Percentiles rank a stretch among this genome's conserved stretches.
Evolutionary conservation across 1,140 invertebrate species (phyloP).

Genomic region (Drosophila bocqueti): DNA sequence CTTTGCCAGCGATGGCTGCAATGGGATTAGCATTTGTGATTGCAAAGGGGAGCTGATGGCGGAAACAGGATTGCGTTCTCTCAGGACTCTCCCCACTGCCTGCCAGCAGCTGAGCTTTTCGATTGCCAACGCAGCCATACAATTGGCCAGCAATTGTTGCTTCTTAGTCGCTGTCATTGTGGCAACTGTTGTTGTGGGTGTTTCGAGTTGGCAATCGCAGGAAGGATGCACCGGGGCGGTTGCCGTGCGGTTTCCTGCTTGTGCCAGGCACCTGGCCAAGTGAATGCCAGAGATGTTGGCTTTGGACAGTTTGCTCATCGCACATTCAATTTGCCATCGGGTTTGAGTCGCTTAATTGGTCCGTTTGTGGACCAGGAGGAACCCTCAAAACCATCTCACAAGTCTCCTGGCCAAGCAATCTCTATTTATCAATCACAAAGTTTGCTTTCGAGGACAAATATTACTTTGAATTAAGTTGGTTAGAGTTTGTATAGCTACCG

Average conservation of each 20-base stretch:
- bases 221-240: slow-evolving; percentile 30
- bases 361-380: neutral
- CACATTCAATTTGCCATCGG: neutral
- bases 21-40: slow-evolving; percentile 54
- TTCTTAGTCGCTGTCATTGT: slow-evolving; percentile 46
- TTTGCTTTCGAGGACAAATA: neutral
- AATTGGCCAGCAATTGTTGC: slow-evolving; percentile 69
- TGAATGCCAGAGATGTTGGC: slow-evolving; percentile 27
- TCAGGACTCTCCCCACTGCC: slow-evolving; percentile 14
- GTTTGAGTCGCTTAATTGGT: slow-evolving; percentile 31
- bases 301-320: slow-evolving; percentile 24
- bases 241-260: slow-evolving; percentile 61
- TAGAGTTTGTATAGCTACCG: neutral
- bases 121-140: slow-evolving; percentile 46
- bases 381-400: neutral
- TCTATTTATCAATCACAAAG: neutral
- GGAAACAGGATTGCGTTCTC: slow-evolving; percentile 47
- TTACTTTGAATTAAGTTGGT: neutral
- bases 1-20: slow-evolving; percentile 25
- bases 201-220: slow-evolving; percentile 53
- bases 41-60: slow-evolving; percentile 30
- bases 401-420: neutral
- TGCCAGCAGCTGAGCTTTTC: neutral
- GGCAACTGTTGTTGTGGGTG: slow-evolving; percentile 22
- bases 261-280: slow-evolving; percentile 44